Conservation (phyloP, 2,888 invertebrate genomes). For the Fissipunctia ypsillon region DNA sequence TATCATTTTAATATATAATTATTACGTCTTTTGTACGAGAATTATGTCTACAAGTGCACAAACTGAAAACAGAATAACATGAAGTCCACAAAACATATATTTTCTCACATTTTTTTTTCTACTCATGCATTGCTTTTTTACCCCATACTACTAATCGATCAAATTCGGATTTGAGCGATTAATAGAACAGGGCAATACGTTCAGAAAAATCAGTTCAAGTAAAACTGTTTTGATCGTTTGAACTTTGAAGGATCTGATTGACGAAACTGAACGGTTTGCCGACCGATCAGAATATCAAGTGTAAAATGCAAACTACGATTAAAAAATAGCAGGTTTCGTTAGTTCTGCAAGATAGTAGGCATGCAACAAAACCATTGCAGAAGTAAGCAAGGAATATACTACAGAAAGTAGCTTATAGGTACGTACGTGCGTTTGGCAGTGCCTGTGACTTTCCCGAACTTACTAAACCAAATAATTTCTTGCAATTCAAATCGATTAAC, state of each 20-base stretch:
- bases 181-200: not conserved
- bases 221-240: conserved; percentile 10
- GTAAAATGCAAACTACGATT: conserved; percentile 28
- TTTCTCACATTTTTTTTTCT: conserved; percentile 33
- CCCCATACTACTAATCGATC: conserved; percentile 2
- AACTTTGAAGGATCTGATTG: conserved; percentile 8
- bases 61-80: conserved; percentile 75
- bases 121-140: conserved; percentile 56
- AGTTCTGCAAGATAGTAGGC: conserved; percentile 9
- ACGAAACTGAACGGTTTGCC: conserved; percentile 2
- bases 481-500: conserved; percentile 7
- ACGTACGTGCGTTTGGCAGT: conserved; percentile 56
- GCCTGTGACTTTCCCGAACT: conserved; percentile 28
- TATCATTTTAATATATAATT: conserved; percentile 48
- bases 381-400: conserved; percentile 30
- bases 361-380: conserved; percentile 38
- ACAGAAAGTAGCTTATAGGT: conserved; percentile 13
- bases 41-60: conserved; percentile 66
- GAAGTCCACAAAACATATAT: conserved; percentile 65
- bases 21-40: conserved; percentile 66
- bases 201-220: conserved; percentile 12
- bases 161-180: conserved; percentile 26
- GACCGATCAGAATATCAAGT: conserved; percentile 7
- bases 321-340: conserved; percentile 18
- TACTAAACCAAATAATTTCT: conserved; percentile 24